Evolutionary conservation across 2,888 invertebrate species (phyloP).

Genomic region (Syrista parreyssii): DNA sequence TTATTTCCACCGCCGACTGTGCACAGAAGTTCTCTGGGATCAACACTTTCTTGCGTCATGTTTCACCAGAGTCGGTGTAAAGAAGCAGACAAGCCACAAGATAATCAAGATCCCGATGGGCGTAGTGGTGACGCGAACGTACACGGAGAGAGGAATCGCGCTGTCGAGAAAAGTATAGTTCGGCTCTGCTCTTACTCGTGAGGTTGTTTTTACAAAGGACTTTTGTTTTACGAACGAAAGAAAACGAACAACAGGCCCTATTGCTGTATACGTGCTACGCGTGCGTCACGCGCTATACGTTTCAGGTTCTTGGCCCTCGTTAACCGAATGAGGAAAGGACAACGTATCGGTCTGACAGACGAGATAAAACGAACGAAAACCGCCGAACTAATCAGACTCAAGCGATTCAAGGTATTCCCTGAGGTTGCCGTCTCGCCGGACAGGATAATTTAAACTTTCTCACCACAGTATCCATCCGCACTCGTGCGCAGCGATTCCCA

Average conservation of each 20-base stretch:
- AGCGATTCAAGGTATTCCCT: constrained; percentile 53
- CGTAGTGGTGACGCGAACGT: not conserved
- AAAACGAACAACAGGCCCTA: not conserved
- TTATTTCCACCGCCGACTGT: not conserved
- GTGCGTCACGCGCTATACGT: not conserved
- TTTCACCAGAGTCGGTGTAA: not conserved
- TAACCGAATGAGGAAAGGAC: constrained; percentile 6
- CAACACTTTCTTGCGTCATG: not conserved
- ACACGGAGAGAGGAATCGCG: not conserved
- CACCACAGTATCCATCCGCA: not conserved
- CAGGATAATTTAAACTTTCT: constrained; percentile 62
- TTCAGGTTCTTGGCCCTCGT: not conserved
- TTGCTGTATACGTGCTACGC: not conserved
- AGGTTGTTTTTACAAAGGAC: not conserved
- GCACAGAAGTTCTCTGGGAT: not conserved
- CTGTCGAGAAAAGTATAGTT: not conserved
- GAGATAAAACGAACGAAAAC: constrained; percentile 42
- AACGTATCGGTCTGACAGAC: not conserved
- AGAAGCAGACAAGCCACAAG: not conserved
- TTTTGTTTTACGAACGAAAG: not conserved
- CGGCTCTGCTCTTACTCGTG: not conserved
- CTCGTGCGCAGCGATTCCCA: not conserved
- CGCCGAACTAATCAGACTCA: constrained; percentile 62
- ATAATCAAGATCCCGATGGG: not conserved
- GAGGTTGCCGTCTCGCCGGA: constrained; percentile 45